Conservation (phyloP, 2,888 invertebrate species). For the Dexiosoma caninum region DNA sequence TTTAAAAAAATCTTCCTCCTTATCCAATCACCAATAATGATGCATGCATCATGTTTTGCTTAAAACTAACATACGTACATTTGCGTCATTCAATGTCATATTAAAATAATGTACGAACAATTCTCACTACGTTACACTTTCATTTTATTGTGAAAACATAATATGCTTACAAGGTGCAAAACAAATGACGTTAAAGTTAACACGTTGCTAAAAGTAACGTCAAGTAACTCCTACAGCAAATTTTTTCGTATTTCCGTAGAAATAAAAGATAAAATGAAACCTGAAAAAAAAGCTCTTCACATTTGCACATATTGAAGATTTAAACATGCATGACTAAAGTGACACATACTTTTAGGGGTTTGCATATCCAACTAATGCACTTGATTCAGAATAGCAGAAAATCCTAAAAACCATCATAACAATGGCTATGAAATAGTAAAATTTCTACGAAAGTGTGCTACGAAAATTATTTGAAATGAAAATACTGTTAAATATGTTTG, state of each 20-base stretch:
- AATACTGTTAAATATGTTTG: too few species aligned
- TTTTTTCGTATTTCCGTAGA: background rate
- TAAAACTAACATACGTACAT: background rate
- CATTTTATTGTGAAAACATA: background rate
- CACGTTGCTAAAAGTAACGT: background rate
- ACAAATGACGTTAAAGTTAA: conserved; percentile 17
- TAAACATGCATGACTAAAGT: conserved; percentile 5
- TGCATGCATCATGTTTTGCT: background rate
- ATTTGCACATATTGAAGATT: conserved; percentile 16
- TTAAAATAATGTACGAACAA: background rate
- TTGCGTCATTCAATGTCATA: conserved; percentile 25
- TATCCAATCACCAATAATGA: too few species aligned
- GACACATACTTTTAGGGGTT: conserved; percentile 24
- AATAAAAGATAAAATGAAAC: background rate
- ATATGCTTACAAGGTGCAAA: background rate
- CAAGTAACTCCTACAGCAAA: background rate
- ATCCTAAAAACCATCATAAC: background rate
- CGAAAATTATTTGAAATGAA: background rate
- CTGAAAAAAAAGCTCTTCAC: background rate
- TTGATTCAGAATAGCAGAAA: conserved; percentile 5
- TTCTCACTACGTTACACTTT: background rate
- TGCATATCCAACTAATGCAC: conserved; percentile 13
- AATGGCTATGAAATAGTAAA: background rate
- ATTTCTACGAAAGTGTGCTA: conserved; percentile 13
- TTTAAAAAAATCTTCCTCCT: too few species aligned